These are phyloP conservation scores for Rhynchomys soricoides DNA, from an alignment of 2,113 vertebrate genomes.

Conservation along the genomic window DNA sequence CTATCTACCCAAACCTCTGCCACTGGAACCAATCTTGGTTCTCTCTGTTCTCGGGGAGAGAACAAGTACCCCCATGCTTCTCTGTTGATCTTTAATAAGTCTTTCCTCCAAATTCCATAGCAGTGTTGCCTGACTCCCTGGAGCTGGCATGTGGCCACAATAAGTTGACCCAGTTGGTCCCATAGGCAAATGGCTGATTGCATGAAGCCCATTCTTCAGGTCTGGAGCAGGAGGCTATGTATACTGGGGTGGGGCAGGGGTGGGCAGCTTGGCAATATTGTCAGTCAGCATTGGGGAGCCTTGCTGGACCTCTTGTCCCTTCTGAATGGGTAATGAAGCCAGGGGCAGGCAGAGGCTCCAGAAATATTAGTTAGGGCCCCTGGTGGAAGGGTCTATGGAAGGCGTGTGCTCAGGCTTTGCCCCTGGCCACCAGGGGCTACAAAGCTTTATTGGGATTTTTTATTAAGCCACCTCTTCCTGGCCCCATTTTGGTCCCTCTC, in stretches of 20 bases:
- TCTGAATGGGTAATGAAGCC: conserved; percentile 70
- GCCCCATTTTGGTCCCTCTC: conserved; percentile 46
- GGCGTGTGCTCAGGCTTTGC: conserved; percentile 67
- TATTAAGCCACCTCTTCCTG: conserved; percentile 78
- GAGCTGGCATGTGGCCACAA: conserved; percentile 65
- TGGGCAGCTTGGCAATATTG: conserved; percentile 14
- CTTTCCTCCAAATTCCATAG: conserved; percentile 63
- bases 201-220: conserved; percentile 65
- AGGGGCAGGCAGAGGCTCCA: conserved; percentile 40
- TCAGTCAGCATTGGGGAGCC: conserved; percentile 49
- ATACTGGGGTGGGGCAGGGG: not conserved
- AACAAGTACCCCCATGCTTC: conserved; percentile 12
- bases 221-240: not conserved
- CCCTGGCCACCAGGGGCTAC: conserved; percentile 73
- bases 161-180: conserved; percentile 69
- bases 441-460: conserved; percentile 82
- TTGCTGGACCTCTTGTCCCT: conserved; percentile 49
- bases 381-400: conserved; percentile 59
- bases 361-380: conserved; percentile 77
- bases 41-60: not conserved
- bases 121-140: conserved; percentile 33
- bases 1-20: not conserved
- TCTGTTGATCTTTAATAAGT: conserved; percentile 66
- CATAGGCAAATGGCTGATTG: conserved; percentile 74
- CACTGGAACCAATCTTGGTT: not conserved